Evolutionary conservation across 2,113 vertebrate genomes (phyloP).

Genomic region (Paedocypris sp.): DNA sequence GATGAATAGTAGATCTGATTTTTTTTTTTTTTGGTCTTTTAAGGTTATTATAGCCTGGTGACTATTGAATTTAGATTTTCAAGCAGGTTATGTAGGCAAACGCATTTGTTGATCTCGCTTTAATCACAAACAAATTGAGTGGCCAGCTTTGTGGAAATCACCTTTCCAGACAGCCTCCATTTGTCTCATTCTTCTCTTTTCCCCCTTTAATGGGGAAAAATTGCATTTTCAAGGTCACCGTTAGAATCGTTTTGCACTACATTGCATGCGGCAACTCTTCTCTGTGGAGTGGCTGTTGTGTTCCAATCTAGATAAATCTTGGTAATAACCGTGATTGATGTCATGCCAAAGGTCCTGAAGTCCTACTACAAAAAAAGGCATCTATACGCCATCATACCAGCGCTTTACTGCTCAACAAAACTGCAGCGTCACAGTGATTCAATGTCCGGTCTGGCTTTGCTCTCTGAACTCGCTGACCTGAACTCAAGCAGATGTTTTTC

Average conservation of each 20-base stretch:
- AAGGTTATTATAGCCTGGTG: too few relatives aligned
- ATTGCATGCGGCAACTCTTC: not conserved
- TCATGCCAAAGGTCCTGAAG: not conserved
- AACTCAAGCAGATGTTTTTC: not conserved
- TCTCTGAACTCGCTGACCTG: not conserved
- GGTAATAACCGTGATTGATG: constrained; percentile 6
- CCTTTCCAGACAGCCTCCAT: not conserved
- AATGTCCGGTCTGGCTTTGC: not conserved
- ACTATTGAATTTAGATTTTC: too few relatives aligned
- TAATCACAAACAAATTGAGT: not conserved
- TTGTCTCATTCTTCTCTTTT: not conserved
- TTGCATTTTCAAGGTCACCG: constrained; percentile 13
- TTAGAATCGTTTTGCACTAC: constrained; percentile 4
- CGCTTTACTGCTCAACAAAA: not conserved
- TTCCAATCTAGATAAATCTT: constrained; percentile 10
- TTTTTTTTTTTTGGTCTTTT: too few relatives aligned
- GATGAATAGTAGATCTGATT: too few relatives aligned
- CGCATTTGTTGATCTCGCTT: not conserved
- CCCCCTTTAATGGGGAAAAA: not conserved
- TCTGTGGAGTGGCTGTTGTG: not conserved
- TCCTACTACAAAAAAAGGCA: not conserved
- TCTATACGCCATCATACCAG: not conserved
- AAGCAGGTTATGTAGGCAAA: too few relatives aligned
- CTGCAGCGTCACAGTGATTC: not conserved
- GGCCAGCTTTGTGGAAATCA: not conserved